Conservation (phyloP, 1,140 invertebrate species). For the Drosophila tani region DNA sequence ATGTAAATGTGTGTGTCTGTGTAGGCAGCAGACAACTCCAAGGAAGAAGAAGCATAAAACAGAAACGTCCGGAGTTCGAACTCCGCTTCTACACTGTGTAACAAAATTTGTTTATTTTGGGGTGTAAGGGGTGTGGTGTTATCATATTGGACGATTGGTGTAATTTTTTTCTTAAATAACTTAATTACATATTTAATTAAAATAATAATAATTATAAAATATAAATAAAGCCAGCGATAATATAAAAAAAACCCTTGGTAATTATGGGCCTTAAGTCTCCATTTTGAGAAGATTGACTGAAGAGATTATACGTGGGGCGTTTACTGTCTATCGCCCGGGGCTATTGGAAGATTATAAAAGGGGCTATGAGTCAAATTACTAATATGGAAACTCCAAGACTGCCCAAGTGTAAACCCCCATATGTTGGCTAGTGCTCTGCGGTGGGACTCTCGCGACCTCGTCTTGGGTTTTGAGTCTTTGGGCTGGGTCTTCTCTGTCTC, state of each 20-base stretch:
- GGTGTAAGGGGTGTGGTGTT: no score
- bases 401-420: background rate
- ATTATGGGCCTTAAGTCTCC: no score
- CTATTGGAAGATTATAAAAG: no score
- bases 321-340: no score
- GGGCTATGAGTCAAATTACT: background rate
- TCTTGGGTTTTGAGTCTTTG: slow-evolving; percentile 45
- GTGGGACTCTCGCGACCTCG: slow-evolving; percentile 49
- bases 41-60: slow-evolving; percentile 61
- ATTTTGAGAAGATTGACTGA: no score
- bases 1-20: slow-evolving; percentile 34
- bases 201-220: no score
- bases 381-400: no score
- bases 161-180: background rate
- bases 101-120: slow-evolving; percentile 5
- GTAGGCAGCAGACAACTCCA: slow-evolving; percentile 74
- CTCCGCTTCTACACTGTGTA: slow-evolving; percentile 42
- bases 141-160: background rate
- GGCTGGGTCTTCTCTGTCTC: slow-evolving; percentile 39
- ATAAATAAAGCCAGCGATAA: no score
- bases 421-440: slow-evolving; percentile 31
- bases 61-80: slow-evolving; percentile 59
- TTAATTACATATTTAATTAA: background rate
- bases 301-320: no score
- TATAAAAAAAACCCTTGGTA: no score